A percentile compares a stretch with the other conserved stretches of the same genome.
Evolutionary conservation across 2,113 vertebrate genomes (phyloP).

Genomic region (Toxotes chatareus): DNA sequence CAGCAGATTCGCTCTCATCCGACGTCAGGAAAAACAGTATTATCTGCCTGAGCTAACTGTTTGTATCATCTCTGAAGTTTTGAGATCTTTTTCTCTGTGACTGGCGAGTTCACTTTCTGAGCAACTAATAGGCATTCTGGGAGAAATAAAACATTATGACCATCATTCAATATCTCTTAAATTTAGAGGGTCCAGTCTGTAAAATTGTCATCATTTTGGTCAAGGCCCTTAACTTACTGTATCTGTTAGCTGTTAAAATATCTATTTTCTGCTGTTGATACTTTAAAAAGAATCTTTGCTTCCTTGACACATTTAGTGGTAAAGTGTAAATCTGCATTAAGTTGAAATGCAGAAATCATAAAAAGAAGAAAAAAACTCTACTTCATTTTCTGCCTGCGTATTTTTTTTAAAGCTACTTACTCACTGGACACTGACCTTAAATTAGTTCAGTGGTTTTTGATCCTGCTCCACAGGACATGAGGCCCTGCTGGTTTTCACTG

Average conservation of each 20-base stretch:
- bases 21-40: constrained; percentile 2
- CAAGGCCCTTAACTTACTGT: background rate
- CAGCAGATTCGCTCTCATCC: background rate
- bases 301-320: background rate
- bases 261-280: background rate
- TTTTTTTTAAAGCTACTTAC: background rate
- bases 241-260: background rate
- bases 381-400: constrained; percentile 8
- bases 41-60: constrained; percentile 14
- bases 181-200: constrained; percentile 16
- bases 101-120: constrained; percentile 19
- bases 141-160: constrained; percentile 47
- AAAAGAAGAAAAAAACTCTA: too few species aligned
- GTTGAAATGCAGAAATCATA: constrained; percentile 31
- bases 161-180: constrained; percentile 41
- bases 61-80: background rate
- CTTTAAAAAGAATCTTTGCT: background rate
- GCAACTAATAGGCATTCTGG: constrained; percentile 27
- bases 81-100: constrained; percentile 7
- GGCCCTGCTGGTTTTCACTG: constrained; percentile 43
- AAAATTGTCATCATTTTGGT: constrained; percentile 42
- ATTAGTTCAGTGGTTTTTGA: constrained; percentile 16
- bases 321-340: background rate
- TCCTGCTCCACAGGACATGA: constrained; percentile 1
- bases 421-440: constrained; percentile 26